These are phyloP conservation scores for Mythimna loreyi DNA, from an alignment of 2,888 invertebrate genomes.

Conservation along the genomic window DNA sequence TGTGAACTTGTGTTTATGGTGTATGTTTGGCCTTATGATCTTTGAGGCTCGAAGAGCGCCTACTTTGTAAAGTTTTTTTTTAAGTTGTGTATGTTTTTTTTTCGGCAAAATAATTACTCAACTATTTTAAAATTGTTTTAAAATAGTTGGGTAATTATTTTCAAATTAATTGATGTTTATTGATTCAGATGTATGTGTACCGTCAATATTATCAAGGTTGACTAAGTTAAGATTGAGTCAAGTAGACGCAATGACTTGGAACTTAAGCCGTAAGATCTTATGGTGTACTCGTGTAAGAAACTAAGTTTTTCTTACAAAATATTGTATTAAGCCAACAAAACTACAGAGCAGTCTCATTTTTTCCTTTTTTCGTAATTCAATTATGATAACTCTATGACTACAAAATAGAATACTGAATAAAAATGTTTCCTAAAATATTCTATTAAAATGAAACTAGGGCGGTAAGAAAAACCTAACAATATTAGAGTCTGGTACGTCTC, in stretches of 20 bases:
- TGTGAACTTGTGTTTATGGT: not conserved
- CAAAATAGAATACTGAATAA: constrained; percentile 8
- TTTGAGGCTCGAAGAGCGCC: too few species aligned
- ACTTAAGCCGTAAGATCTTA: not conserved
- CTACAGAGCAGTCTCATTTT: not conserved
- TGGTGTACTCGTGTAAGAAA: not conserved
- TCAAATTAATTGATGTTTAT: too few species aligned
- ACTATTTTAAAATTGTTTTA: too few species aligned
- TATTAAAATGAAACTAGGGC: constrained; percentile 13
- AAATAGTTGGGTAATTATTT: too few species aligned
- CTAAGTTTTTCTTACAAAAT: not conserved
- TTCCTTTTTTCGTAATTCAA: not conserved
- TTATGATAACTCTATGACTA: constrained; percentile 3
- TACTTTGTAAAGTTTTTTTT: too few species aligned
- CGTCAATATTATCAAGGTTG: too few species aligned
- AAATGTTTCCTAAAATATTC: constrained; percentile 5
- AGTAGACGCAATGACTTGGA: too few species aligned
- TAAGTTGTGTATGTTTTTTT: too few species aligned
- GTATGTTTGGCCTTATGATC: not conserved
- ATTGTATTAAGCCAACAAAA: too few species aligned
- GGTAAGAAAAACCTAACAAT: constrained; percentile 19
- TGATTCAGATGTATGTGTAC: too few species aligned
- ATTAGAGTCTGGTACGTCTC: constrained; percentile 27
- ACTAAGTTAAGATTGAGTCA: too few species aligned
- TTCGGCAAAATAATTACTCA: too few species aligned